Evolutionary conservation across 2,113 vertebrate genomes (phyloP).

Genomic region (Hyaena hyaena): DNA sequence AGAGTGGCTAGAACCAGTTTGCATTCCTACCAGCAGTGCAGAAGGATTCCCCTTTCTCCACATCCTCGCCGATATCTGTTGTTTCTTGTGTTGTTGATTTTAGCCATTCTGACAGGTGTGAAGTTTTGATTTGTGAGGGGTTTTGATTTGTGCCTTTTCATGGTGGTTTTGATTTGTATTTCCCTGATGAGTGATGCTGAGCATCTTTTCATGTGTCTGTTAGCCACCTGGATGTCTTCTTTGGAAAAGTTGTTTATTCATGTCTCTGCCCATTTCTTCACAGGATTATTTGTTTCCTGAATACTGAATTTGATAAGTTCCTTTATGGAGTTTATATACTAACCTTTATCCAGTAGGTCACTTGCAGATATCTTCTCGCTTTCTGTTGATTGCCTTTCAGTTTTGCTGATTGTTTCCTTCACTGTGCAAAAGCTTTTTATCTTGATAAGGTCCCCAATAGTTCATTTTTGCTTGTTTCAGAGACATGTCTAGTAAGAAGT

Average conservation of each 20-base stretch:
- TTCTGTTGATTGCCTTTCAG: not conserved
- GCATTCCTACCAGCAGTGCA: no score
- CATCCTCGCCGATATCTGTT: no score
- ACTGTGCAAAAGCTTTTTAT: not conserved
- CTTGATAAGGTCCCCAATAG: not conserved
- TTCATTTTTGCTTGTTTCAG: not conserved
- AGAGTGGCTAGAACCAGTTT: no score
- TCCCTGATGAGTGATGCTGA: no score
- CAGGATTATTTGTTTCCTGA: not conserved
- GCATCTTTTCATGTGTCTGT: not conserved
- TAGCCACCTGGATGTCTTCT: not conserved
- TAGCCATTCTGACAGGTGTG: no score
- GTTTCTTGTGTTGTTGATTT: no score
- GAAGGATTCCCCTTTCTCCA: no score
- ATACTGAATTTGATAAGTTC: not conserved
- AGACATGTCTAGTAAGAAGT: not conserved
- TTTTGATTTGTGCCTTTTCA: no score
- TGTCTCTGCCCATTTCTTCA: not conserved
- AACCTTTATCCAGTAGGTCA: not conserved
- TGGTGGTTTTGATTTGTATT: no score
- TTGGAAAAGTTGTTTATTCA: not conserved
- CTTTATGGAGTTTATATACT: not conserved
- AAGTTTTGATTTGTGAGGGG: no score
- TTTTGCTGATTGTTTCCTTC: not conserved
- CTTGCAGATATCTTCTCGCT: not conserved